These are phyloP conservation scores for Euclidia mi DNA, from an alignment of 2,888 invertebrate genomes.

Conservation along the genomic window DNA sequence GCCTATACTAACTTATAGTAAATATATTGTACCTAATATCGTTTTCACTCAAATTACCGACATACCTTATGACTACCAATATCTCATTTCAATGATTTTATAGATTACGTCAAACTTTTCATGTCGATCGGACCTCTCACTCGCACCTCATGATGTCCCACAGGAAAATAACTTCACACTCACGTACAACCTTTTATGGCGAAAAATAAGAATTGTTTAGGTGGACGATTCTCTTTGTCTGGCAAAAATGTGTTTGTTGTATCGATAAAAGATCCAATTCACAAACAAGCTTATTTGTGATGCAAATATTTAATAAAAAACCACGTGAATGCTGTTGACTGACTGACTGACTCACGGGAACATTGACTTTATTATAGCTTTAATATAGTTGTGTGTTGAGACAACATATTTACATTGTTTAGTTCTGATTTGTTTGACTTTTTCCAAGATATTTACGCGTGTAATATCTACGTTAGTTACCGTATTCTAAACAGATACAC, in stretches of 20 bases:
- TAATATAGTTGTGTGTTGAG: too few species aligned
- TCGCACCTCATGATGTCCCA: constrained; percentile 31
- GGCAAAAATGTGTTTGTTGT: constrained; percentile 36
- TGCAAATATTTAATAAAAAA: constrained; percentile 34
- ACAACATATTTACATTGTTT: background rate
- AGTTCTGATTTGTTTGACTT: too few species aligned
- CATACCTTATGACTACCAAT: too few species aligned
- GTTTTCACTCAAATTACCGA: too few species aligned
- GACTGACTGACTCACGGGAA: constrained; percentile 27
- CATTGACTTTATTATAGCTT: too few species aligned
- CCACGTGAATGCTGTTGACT: constrained; percentile 20
- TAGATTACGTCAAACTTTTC: constrained; percentile 48
- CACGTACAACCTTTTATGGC: constrained; percentile 41
- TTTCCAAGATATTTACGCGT: too few species aligned
- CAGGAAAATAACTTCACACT: constrained; percentile 27
- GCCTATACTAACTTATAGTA: too few species aligned
- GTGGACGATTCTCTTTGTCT: constrained; percentile 44
- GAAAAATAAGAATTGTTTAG: constrained; percentile 45
- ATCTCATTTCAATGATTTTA: too few species aligned
- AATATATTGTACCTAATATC: too few species aligned
- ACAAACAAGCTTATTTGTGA: constrained; percentile 43
- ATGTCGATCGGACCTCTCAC: constrained; percentile 34
- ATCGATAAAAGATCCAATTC: constrained; percentile 39
- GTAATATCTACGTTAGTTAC: too few species aligned
- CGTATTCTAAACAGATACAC: too few species aligned